These are phyloP conservation scores for Amblyopsis rosae DNA, from an alignment of 2,113 vertebrate genomes.

Conservation along the genomic window DNA sequence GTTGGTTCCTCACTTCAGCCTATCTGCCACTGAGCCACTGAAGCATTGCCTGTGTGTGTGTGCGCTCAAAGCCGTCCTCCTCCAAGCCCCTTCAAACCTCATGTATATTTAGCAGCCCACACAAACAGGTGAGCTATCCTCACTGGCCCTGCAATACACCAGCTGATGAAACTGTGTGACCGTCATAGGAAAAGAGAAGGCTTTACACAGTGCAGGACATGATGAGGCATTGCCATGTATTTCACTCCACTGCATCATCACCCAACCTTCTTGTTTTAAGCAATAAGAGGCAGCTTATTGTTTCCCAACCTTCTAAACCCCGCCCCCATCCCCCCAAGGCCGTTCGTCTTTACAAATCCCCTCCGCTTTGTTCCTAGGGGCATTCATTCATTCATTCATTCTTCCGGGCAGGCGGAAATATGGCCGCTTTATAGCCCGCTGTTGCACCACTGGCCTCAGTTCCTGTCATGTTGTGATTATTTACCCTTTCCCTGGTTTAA, in stretches of 20 bases:
- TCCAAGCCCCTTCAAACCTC: slow-evolving; percentile 34
- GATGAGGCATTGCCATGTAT: not conserved
- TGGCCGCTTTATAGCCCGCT: slow-evolving; percentile 41
- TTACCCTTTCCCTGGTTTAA: slow-evolving; percentile 57
- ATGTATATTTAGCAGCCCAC: slow-evolving; percentile 57
- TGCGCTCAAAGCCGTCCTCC: slow-evolving; percentile 23
- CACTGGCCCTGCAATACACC: not conserved
- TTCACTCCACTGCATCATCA: not conserved
- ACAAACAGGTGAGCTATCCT: slow-evolving; percentile 37
- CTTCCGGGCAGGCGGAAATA: slow-evolving; percentile 33
- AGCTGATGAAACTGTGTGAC: too few relatives aligned
- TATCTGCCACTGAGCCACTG: slow-evolving; percentile 32
- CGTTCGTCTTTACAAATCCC: slow-evolving; percentile 21
- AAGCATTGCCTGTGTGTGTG: slow-evolving; percentile 22
- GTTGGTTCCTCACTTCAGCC: slow-evolving; percentile 27
- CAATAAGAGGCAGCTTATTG: slow-evolving; percentile 10
- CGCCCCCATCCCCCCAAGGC: slow-evolving; percentile 25
- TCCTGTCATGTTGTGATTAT: slow-evolving; percentile 57
- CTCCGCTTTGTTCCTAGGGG: slow-evolving; percentile 25
- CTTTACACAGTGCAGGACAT: not conserved
- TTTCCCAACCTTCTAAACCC: slow-evolving; percentile 13
- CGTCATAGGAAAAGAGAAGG: not conserved
- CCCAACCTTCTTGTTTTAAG: not conserved
- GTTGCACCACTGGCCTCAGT: slow-evolving; percentile 39
- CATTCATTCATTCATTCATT: slow-evolving; percentile 19